Conservation (phyloP, 2,113 vertebrate genomes). For the Eubucco bourcierii region DNA sequence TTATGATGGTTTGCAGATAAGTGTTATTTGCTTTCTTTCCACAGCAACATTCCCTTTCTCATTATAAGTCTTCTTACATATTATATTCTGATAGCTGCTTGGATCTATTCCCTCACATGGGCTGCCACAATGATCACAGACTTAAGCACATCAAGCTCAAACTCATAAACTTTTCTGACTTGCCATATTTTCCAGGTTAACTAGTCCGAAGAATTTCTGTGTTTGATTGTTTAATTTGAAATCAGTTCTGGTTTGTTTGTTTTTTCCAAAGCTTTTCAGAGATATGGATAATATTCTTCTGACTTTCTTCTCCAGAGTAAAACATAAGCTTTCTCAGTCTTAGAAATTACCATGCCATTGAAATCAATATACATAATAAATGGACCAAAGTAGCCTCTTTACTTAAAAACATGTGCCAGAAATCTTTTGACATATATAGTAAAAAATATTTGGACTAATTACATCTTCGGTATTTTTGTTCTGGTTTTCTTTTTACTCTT, state of each 20-base stretch:
- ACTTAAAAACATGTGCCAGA: not conserved
- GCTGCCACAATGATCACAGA: not conserved
- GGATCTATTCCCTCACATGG: not conserved
- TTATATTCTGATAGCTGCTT: not conserved
- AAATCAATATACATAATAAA: not conserved
- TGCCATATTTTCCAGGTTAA: not conserved
- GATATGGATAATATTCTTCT: not conserved
- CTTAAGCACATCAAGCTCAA: not conserved
- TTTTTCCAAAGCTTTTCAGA: not conserved
- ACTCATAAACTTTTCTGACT: not conserved
- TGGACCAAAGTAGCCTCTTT: not conserved
- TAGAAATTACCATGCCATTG: not conserved
- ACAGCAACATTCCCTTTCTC: not conserved
- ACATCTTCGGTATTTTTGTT: not conserved
- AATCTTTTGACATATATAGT: not conserved
- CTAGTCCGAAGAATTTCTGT: not conserved
- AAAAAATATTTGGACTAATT: not conserved
- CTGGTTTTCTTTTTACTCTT: not conserved
- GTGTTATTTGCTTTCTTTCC: not conserved
- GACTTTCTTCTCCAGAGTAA: not conserved
- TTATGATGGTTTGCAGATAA: not conserved
- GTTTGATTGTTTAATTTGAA: constrained; percentile 25
- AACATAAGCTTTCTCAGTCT: not conserved
- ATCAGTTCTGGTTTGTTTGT: not conserved
- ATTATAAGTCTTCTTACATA: not conserved